Base-by-base conservation (phyloP, 2,888 invertebrate species). In the Embidobia sp. region DNA sequence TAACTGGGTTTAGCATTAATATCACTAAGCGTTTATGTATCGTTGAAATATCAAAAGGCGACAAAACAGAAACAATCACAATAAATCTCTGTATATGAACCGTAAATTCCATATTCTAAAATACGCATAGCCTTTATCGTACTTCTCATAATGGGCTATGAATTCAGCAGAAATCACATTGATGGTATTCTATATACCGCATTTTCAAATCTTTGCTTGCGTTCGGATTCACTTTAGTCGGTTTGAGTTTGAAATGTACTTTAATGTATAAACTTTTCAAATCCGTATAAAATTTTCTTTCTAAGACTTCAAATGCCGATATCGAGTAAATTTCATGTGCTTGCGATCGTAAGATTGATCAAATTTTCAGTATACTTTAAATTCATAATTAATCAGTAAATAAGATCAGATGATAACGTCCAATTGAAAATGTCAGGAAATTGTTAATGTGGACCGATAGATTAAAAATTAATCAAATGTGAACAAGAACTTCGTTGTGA, bases 71-170 rank as follows among this genome's bases (percentile, higher is more conserved):
- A 33, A 42, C 33, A 40, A 55, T 29, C 19, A 27, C 10, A 8
- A 55, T 55, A 55, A 40, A 55, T 55, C 29, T 16, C 11, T 27
- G 13, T 29, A 42, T 22, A 11, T n/a, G n/a, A 22, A 46, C 11
- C 22, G 8, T 33, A 46, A 33, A 46, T 26, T 33, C 16, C 59
- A 46, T 22, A 46, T 46, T 46, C 40, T 31, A 22, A 46, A 26
- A 59, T 46, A 59, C 18, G 13, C 6, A 10, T 19, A 31, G 10
- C 6, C 31, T 19, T 29, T 19, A 27, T 15, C n/a, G 15, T 11
- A 16, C 44, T 44, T 18, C 8, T 31, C n/a, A 29, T 44, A 59
- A 59, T 59, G 44, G 33, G 35, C 46, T 8, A 61, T 61, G 46
- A 61, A 61, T 48, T 35, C 16, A 35, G 18, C 18, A 10, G 7